phyloP scores from a whole-genome alignment of 2,113 vertebrate species.

The Chelonoidis abingdonii region DNA sequence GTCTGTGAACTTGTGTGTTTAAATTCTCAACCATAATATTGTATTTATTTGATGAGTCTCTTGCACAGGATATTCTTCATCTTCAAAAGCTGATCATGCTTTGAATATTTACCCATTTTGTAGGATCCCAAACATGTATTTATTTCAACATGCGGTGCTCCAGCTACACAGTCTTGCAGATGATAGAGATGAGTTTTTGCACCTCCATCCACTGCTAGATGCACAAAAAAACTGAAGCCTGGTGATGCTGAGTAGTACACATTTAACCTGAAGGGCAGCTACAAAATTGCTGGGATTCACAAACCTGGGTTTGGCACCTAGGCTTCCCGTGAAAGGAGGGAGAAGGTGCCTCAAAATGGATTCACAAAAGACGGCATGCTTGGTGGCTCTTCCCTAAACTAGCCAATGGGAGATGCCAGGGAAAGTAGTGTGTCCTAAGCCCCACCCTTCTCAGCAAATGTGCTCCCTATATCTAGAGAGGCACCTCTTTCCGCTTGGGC shows the following conservation, averaged over 20 bases:
- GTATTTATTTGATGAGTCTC: rapidly evolving
- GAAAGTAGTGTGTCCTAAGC: not conserved
- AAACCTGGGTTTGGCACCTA: not conserved
- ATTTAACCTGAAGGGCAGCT: not conserved
- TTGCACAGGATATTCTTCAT: rapidly evolving
- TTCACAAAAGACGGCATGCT: not conserved
- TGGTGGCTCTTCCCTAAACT: not conserved
- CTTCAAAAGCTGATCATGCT: rapidly evolving
- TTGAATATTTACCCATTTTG: conserved; percentile 11
- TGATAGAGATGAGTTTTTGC: conserved; percentile 23
- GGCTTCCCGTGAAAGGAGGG: not conserved
- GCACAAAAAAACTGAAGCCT: not conserved
- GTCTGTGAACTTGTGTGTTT: rapidly evolving
- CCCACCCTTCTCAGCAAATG: too few relatives aligned
- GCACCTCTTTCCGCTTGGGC: not conserved
- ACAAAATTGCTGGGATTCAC: not conserved
- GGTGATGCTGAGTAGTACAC: not conserved
- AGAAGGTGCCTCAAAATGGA: not conserved
- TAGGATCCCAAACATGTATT: conserved; percentile 32
- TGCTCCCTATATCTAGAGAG: too few relatives aligned
- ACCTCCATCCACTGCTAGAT: not conserved
- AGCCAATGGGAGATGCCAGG: not conserved
- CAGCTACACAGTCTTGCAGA: conserved; percentile 50
- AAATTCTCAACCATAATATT: rapidly evolving
- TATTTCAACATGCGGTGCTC: not conserved